Evolutionary conservation across 2,888 invertebrate genomes (phyloP), one percentile per base, ranked within the genome.

Genomic region (Pantelozetes paolii): DNA sequence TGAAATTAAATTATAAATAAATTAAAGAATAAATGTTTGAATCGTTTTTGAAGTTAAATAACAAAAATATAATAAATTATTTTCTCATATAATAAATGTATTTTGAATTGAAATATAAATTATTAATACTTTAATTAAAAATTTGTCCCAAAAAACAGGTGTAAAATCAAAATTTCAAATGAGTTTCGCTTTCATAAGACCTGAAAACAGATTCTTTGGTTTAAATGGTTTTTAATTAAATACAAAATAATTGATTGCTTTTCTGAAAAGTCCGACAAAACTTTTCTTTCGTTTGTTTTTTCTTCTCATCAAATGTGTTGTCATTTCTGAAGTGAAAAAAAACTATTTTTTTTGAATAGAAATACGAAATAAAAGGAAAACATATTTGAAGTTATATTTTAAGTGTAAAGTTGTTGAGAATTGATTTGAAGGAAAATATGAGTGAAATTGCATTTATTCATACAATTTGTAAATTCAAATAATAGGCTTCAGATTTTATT

Each of bases 401-500:
- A 50, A 50, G 50, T 50, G 50, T 50, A 50, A 50, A 50, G 50
- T 30, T 28, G 59, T 59, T 59, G 28, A 59, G 59, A 59, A 59
- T 59, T 59, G 18, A 59, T 59, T 59, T 59, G 18, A 59, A n/a
- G 26, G 59, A 1, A n/a, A 59, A 30, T 59, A 28, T 20, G 20
- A 30, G 18, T 28, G 28, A 26, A 57, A 59, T 59, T 59, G 30
- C 30, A 59, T 59, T 59, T 59, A 59, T 59, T 59, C 28, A 2
- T 5, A 59, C 11, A 26, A 15, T 59, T 30, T 59, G 59, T 50
- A 50, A 6, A 50, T n/a, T 30, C 59, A 59, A 59, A 59, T 59
- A 59, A 59, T 59, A 59, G 59, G 59, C 59, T 59, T 59, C 59
- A 28, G 28, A 30, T 59, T 59, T 59, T 26, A 23, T 20, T 57